Percentiles rank a stretch among this genome's conserved stretches.
Evolutionary conservation across 2,113 vertebrate species (phyloP).

Genomic region (Ophiodon elongatus): DNA sequence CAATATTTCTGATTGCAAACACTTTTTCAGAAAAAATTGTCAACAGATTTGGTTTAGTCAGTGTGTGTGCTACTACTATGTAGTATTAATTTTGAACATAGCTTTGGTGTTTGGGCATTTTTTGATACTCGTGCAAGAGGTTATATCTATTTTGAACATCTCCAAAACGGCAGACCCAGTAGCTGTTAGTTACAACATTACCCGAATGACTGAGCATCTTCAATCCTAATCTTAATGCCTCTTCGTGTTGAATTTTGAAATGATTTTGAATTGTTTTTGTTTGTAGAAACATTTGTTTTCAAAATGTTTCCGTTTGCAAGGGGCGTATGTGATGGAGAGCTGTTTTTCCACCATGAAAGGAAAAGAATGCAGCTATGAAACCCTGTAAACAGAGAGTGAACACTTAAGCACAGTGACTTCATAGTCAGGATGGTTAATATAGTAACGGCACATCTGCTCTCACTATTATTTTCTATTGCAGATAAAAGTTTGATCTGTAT

Average conservation of each 20-base stretch:
- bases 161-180: background rate
- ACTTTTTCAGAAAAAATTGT: background rate
- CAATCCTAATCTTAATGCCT: background rate
- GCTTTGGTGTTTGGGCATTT: background rate
- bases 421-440: background rate
- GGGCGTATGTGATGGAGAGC: background rate
- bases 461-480: background rate
- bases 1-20: background rate
- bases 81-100: background rate
- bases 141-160: background rate
- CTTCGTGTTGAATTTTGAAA: too few species aligned
- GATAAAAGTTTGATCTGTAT: conserved; percentile 15
- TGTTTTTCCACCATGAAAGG: background rate
- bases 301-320: background rate
- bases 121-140: background rate
- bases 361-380: background rate
- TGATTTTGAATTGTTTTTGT: background rate
- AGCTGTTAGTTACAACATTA: background rate
- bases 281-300: background rate
- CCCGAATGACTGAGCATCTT: background rate
- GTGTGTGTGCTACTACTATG: too few species aligned
- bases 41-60: background rate
- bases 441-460: background rate
- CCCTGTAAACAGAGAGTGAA: background rate
- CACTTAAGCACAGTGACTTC: background rate